Base-by-base conservation (phyloP, 2,888 invertebrate species). In the Encarsia formosa region DNA sequence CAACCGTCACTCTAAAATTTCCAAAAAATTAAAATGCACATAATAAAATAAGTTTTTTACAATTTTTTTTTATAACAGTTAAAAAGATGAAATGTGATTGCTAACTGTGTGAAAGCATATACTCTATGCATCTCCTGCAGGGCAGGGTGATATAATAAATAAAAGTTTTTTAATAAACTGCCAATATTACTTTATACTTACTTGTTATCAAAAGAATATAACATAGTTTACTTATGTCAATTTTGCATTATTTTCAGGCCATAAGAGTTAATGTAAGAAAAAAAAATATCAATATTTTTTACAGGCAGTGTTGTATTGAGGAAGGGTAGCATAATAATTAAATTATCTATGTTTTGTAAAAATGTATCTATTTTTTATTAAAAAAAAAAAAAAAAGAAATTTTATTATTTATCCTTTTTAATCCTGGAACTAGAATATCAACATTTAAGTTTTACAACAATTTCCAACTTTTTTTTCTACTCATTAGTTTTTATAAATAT, bases 211-310 rank as follows among this genome's bases (percentile, higher is more conserved):
- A 52, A 48, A 20, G 39, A 55, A 49, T 51, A 41, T 41, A 45
- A 34, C 56, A 51, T 53, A 57, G 53, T 51, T 56, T 50, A 56
- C 56, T 50, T 57, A 48, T 56, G 54, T 43, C 50, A 57, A 57
- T 48, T 51, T 51, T 57, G 39, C 50, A 56, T 56, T 56, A 51
- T 53, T 48, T 53, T 46, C 50, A 57, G 53, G 53, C 51, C 44
- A 31, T 50, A 46, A 57, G 45, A 53, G 56, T 53, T 53, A 34
- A 45, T 41, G 48, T 42, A 47, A 35, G 15, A 40, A 37, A 38
- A 47, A 53, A 37, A 51, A 54, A 57, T 54, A 51, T 57, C 53
- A 54, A 57, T 57, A 57, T 57, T 57, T 57, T 57, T 57, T 57
- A 57, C 52, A 49, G 37, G 35, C 40, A 54, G 50, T 49, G 57